Base-by-base conservation (phyloP, 2,797 vertebrate genomes). In the Catamblyrhynchus diadema region DNA sequence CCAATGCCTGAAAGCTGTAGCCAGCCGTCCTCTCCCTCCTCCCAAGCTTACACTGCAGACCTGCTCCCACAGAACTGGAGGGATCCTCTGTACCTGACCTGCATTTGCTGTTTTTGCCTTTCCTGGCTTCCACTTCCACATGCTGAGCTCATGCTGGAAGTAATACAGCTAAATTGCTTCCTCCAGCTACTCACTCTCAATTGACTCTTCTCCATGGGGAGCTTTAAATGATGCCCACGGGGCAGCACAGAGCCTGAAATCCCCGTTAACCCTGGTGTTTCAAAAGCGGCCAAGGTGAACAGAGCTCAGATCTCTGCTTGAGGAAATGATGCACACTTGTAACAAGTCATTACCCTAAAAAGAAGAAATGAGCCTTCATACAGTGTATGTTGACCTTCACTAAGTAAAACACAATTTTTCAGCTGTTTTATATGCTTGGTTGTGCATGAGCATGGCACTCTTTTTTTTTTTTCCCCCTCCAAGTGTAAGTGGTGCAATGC, bases 111-210 rank as follows among this genome's bases (percentile, higher is more conserved):
- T 1, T 57, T 90, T 75, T 85, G 60, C 74, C 57, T 91, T 91
- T 90, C 72, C 45, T 59, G 62, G 60, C 80, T 84, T 41, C 44
- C 1, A 12, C 74, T 96, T 94, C 81, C 81, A 77, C 67, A 48
- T 23, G 79, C 88, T 92, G 97, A 78, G 92, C 61, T 91, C 22
- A 4, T 71, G 81, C 72, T 96, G 90, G 81, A 95, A 92, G 78
- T 86, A 93, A 94, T 57, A 41, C 62, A 83, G 91, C 94, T 84
- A 82, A 95, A 96, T 91, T 90, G 87, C 75, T 97, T 94, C 93
- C 90, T 94, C 87, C 60, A 78, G 84, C 80, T 93, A 81, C 93
- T 93, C 48, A 3, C 57, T 95, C 88, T 87, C 80, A 53, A 85
- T 90, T 91, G 85, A 93, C 91, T 96, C 24, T 83, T 85, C 96